These are phyloP conservation scores for pig (Sus scrofa) DNA, from an alignment of 2,113 vertebrate genomes.

Conservation along the genomic window T2T-Sscrofa CM000830.6:106897501-106898000, in stretches of 20 bases:
- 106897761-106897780: not conserved
- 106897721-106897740: conserved; percentile 9
- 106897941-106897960: not conserved
- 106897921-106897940: not conserved
- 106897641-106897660: conserved; percentile 3
- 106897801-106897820: not conserved
- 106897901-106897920: not conserved
- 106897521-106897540: conserved; percentile 7
- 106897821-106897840: conserved; percentile 24
- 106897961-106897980: conserved; percentile 52
- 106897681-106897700: not conserved
- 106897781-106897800: not conserved
- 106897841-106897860: not conserved
- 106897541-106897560: conserved; percentile 21
- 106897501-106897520: not conserved
- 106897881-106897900: conserved; percentile 21
- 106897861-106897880: not conserved
- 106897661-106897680: conserved; percentile 31
- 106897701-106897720: conserved; percentile 43
- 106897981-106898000: not conserved
- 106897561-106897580: not conserved
- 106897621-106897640: not conserved
- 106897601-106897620: conserved; percentile 1
- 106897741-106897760: not conserved
- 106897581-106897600: conserved; percentile 13